A percentile compares a stretch with the other conserved stretches of the same genome.
phyloP scores from a whole-genome alignment of 2,113 vertebrate genomes.

The Ictalurus punctatus region DNA sequence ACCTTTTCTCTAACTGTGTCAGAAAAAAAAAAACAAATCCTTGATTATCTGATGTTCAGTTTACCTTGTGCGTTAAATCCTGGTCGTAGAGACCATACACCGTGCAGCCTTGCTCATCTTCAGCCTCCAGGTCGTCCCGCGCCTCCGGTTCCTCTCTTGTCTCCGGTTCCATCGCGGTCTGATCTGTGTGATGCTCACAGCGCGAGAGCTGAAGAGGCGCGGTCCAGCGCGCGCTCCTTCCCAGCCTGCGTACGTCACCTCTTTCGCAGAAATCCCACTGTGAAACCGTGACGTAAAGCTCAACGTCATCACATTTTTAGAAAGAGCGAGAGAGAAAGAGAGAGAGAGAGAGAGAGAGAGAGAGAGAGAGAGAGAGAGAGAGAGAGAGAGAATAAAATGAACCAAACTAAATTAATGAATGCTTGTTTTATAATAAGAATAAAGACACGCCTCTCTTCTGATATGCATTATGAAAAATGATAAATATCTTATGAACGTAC shows the following conservation, averaged over 20 bases:
- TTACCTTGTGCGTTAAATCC: constrained; percentile 54
- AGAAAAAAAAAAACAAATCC: too few relatives aligned
- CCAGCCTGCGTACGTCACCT: constrained; percentile 3
- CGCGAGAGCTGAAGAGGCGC: constrained; percentile 6
- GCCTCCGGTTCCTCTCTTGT: background rate
- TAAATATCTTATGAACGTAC: background rate
- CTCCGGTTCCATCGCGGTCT: constrained; percentile 28
- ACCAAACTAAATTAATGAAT: background rate
- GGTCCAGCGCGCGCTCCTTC: constrained; percentile 9
- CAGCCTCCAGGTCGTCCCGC: background rate
- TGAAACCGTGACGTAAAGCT: background rate
- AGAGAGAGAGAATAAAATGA: too few relatives aligned
- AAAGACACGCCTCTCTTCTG: background rate
- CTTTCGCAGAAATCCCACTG: background rate
- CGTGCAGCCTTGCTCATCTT: constrained; percentile 19
- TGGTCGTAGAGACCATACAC: constrained; percentile 45
- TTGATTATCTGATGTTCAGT: background rate
- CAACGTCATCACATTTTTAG: background rate
- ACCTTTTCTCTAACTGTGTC: too few relatives aligned
- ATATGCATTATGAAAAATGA: background rate
- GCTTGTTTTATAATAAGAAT: background rate
- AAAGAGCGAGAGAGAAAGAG: too few relatives aligned
- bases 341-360: too few relatives aligned
- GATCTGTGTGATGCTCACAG: background rate
- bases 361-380: too few relatives aligned